phyloP scores from a whole-genome alignment of 2,113 vertebrate species.

The Equus przewalskii region DNA sequence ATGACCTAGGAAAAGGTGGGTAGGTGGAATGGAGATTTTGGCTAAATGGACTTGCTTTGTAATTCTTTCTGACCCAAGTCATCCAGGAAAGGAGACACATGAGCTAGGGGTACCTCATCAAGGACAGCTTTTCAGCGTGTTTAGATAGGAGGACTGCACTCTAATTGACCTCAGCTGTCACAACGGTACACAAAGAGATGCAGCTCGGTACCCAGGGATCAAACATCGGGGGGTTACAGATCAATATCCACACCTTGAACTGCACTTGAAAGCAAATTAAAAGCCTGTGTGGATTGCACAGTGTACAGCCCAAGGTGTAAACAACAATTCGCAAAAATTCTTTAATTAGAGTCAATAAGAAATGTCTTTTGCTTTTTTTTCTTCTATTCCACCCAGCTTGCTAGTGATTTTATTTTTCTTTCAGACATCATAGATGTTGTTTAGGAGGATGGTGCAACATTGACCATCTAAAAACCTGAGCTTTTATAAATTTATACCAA shows the following conservation, averaged over 20 bases:
- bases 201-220: slow-evolving; percentile 65
- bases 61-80: not conserved
- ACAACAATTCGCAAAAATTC: slow-evolving; percentile 69
- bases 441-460: not conserved
- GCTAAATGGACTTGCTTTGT: not conserved
- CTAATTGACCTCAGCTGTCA: slow-evolving; percentile 79
- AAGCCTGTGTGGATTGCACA: not conserved
- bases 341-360: slow-evolving; percentile 54
- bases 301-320: slow-evolving; percentile 21
- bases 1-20: not conserved
- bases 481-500: not conserved
- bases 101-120: slow-evolving; percentile 37
- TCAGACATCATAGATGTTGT: slow-evolving; percentile 1
- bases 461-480: slow-evolving; percentile 6
- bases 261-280: slow-evolving; percentile 81
- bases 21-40: not conserved
- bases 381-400: slow-evolving; percentile 3
- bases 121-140: slow-evolving; percentile 64
- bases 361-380: not conserved
- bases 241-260: slow-evolving; percentile 82
- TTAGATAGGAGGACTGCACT: slow-evolving; percentile 53
- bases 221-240: slow-evolving; percentile 65
- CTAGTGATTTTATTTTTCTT: slow-evolving; percentile 61
- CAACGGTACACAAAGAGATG: slow-evolving; percentile 73
- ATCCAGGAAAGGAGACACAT: not conserved